Conservation (phyloP, 2,113 vertebrate genomes). For the Todiramphus chloris region DNA sequence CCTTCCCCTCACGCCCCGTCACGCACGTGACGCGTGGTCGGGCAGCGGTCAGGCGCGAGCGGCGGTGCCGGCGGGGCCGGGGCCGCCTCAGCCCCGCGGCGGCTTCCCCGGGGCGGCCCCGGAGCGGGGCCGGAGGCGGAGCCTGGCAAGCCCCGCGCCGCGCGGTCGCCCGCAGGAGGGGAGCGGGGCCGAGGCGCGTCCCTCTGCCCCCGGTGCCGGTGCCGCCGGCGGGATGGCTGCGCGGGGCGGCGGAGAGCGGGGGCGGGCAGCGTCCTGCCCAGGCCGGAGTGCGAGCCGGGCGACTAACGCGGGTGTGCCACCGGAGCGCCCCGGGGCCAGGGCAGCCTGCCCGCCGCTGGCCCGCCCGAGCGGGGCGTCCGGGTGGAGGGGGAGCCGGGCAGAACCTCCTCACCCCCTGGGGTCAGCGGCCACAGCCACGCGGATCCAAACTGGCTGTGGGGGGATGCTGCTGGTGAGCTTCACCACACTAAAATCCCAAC, state of each 20-base stretch:
- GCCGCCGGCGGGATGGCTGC: not conserved
- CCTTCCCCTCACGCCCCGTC: too few relatives aligned
- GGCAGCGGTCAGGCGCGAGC: not conserved
- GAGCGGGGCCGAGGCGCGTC: not conserved
- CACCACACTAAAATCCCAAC: accelerated
- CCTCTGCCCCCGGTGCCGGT: not conserved
- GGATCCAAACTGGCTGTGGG: accelerated
- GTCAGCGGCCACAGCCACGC: accelerated
- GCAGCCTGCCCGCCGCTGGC: not conserved
- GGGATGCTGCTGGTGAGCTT: accelerated
- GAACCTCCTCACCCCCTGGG: not conserved
- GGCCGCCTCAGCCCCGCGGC: not conserved
- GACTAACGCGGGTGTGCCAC: accelerated
- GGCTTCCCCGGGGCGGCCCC: not conserved
- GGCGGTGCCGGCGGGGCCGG: not conserved
- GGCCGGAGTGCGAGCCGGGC: not conserved
- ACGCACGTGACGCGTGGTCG: not conserved
- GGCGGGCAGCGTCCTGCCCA: not conserved
- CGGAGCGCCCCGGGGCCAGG: not conserved
- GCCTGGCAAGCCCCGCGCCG: not conserved
- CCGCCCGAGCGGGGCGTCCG: not conserved
- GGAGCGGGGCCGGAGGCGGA: not conserved
- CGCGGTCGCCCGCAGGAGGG: not conserved
- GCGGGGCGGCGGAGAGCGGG: not conserved
- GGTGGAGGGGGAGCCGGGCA: too few relatives aligned